A percentile compares a stretch with the other conserved stretches of the same genome.
phyloP scores from a whole-genome alignment of 2,888 invertebrate genomes.

The Tinea trinotella region DNA sequence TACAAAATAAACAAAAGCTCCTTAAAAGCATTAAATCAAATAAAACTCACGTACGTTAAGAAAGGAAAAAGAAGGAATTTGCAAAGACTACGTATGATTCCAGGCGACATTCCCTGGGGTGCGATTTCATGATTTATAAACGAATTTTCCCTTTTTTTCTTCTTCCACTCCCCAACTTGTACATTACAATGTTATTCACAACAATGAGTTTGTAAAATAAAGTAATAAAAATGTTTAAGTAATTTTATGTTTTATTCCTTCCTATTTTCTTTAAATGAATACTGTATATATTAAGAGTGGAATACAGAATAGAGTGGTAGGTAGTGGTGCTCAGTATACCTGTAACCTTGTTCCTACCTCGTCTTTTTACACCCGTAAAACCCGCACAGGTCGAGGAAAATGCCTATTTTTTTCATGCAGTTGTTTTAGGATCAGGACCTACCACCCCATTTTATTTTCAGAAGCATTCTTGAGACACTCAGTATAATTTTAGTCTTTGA shows the following conservation, averaged over 20 bases:
- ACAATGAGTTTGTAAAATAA: not conserved
- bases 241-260: not conserved
- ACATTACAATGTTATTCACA: not conserved
- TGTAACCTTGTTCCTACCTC: too few relatives aligned
- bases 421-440: too few relatives aligned
- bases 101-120: constrained; percentile 10
- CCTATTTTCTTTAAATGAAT: not conserved
- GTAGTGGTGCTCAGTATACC: too few relatives aligned
- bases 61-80: not conserved
- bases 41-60: not conserved
- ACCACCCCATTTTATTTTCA: too few relatives aligned
- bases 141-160: not conserved
- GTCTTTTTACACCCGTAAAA: too few relatives aligned
- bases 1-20: not conserved
- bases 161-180: too few relatives aligned
- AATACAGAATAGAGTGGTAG: too few relatives aligned
- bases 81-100: not conserved
- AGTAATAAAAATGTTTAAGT: not conserved
- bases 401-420: too few relatives aligned
- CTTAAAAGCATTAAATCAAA: not conserved
- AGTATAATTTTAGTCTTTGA: too few relatives aligned
- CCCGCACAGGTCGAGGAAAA: too few relatives aligned
- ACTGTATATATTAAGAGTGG: too few relatives aligned
- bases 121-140: constrained; percentile 16
- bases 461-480: too few relatives aligned